Conservation (phyloP, 2,888 invertebrate genomes). For the Vannuccia rotundouncinata region DNA sequence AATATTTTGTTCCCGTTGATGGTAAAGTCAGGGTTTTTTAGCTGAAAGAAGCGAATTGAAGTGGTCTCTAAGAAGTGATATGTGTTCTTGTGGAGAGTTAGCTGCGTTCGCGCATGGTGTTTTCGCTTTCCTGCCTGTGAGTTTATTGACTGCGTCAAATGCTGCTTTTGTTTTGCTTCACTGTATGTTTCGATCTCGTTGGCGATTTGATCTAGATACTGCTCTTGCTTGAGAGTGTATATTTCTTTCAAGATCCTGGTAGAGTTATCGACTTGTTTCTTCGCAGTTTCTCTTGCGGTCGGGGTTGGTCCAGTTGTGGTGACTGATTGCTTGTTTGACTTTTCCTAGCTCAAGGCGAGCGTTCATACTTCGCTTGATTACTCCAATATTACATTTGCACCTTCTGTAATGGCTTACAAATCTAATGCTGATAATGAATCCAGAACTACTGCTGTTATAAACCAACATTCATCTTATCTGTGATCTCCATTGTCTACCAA, state of each 20-base stretch:
- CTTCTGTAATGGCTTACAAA: no score
- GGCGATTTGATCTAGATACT: conserved; percentile 4
- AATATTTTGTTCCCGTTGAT: conserved; percentile 18
- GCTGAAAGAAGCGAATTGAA: conserved; percentile 16
- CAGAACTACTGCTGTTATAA: no score
- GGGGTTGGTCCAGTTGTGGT: no score
- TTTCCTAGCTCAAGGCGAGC: no score
- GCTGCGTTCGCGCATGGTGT: neutral
- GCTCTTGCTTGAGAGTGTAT: conserved; percentile 23
- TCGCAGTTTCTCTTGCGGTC: no score
- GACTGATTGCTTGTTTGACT: no score
- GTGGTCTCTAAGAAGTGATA: conserved; percentile 10
- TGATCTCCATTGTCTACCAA: no score
- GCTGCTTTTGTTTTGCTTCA: conserved; percentile 2
- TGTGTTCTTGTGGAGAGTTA: conserved; percentile 21
- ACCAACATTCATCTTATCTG: no score
- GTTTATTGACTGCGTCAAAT: conserved; percentile 7
- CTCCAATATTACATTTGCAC: no score
- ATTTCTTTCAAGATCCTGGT: conserved; percentile 4
- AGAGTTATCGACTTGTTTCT: no score
- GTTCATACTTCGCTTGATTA: no score
- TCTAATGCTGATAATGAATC: no score
- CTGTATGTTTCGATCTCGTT: neutral
- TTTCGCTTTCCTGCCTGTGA: conserved; percentile 15
- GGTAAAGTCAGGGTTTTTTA: neutral